These are phyloP conservation scores for Mythimna albipuncta DNA, from an alignment of 2,888 invertebrate species.

Conservation along the genomic window DNA sequence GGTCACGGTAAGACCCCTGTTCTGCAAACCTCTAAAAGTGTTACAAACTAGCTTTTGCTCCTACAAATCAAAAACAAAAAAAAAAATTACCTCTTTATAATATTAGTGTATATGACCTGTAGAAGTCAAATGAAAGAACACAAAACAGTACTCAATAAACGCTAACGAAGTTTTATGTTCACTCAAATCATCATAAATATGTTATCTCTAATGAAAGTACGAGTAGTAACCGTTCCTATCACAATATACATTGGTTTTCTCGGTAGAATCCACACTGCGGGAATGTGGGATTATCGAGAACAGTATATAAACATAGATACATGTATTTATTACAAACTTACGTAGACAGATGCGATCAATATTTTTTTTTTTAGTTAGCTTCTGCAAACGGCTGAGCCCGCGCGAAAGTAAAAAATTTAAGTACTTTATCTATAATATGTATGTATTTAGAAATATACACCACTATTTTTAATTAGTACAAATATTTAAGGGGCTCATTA, in stretches of 20 bases:
- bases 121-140: too few species aligned
- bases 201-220: constrained; percentile 49
- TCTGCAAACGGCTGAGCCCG: too few species aligned
- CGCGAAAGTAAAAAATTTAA: too few species aligned
- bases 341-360: constrained; percentile 17
- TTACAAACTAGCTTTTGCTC: too few species aligned
- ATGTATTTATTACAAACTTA: constrained; percentile 22
- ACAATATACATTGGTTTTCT: constrained; percentile 8
- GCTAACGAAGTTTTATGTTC: constrained; percentile 20
- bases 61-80: too few species aligned
- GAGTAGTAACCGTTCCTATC: constrained; percentile 1
- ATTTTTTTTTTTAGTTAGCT: neutral
- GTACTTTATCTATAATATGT: too few species aligned
- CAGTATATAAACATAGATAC: constrained; percentile 23
- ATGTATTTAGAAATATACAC: too few species aligned
- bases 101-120: neutral
- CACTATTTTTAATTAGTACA: too few species aligned
- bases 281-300: constrained; percentile 1
- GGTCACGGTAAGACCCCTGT: too few species aligned
- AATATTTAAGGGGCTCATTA: too few species aligned
- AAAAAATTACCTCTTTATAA: too few species aligned
- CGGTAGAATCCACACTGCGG: constrained; percentile 10
- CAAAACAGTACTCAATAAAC: constrained; percentile 15
- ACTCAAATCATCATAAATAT: constrained; percentile 55
- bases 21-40: too few species aligned